These are phyloP conservation scores for Malacosoma neustria DNA, from an alignment of 2,888 invertebrate species.

Conservation along the genomic window DNA sequence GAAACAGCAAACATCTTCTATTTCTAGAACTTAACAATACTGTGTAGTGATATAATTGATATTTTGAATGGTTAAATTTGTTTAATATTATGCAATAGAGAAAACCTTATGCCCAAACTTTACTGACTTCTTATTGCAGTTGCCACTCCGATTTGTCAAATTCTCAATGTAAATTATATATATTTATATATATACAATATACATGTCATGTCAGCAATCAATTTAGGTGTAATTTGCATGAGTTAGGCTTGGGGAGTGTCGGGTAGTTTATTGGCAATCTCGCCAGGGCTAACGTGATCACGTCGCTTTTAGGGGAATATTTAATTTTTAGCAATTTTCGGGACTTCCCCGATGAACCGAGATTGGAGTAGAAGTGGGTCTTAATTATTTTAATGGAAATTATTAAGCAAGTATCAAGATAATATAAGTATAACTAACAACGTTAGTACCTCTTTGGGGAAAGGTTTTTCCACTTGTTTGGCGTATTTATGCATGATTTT, in stretches of 20 bases:
- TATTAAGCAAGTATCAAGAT: neutral
- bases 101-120: too few species aligned
- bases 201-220: slow-evolving; percentile 16
- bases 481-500: too few species aligned
- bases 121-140: too few species aligned
- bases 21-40: neutral
- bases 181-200: neutral
- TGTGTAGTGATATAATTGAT: too few species aligned
- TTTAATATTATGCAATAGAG: too few species aligned
- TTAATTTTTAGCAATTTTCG: slow-evolving; percentile 58
- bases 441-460: too few species aligned
- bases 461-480: too few species aligned
- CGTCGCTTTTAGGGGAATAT: slow-evolving; percentile 42
- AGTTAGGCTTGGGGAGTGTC: slow-evolving; percentile 25
- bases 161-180: too few species aligned
- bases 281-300: slow-evolving; percentile 64
- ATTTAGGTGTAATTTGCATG: slow-evolving; percentile 44
- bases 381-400: neutral
- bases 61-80: too few species aligned
- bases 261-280: slow-evolving; percentile 63
- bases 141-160: too few species aligned
- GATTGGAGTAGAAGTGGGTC: slow-evolving; percentile 5
- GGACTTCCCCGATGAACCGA: slow-evolving; percentile 22
- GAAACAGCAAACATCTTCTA: neutral
- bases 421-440: neutral